phyloP scores from a whole-genome alignment of 1,140 invertebrate species.

The Ylistrum balloti region DNA sequence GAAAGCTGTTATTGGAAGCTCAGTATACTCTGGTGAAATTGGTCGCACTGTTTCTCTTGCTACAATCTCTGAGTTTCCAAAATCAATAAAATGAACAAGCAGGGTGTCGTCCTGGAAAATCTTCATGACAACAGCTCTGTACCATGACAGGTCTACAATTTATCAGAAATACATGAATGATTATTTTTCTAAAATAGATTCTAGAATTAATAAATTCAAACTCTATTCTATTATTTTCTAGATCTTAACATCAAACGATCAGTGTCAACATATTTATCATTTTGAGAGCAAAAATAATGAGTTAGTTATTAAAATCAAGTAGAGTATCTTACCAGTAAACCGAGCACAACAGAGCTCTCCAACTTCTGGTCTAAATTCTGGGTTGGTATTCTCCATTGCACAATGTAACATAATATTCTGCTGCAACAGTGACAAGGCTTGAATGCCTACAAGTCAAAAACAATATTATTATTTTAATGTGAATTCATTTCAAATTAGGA shows the following conservation, averaged over 20 bases:
- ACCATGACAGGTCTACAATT: conserved; percentile 57
- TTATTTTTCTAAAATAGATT: too few species aligned
- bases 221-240: too few species aligned
- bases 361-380: conserved; percentile 30
- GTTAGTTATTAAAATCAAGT: too few species aligned
- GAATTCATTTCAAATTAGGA: too few species aligned
- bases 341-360: conserved; percentile 57
- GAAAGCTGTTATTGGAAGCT: conserved; percentile 53
- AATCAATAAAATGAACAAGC: conserved; percentile 56
- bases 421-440: conserved; percentile 46
- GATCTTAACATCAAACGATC: too few species aligned
- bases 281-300: too few species aligned
- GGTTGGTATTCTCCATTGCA: conserved; percentile 47
- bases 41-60: conserved; percentile 43
- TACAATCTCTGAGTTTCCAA: conserved; percentile 58
- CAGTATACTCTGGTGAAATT: conserved; percentile 53
- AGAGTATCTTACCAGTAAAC: not conserved
- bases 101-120: conserved; percentile 41
- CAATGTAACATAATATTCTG: conserved; percentile 52
- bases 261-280: too few species aligned
- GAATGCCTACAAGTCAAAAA: conserved; percentile 50
- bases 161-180: too few species aligned
- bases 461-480: too few species aligned
- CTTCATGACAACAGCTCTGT: conserved; percentile 50
- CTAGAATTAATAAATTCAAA: too few species aligned